Evolutionary conservation across 1,140 invertebrate genomes (phyloP), one percentile per base, ranked within the genome.

Genomic region (Oedothorax gibbosus): DNA sequence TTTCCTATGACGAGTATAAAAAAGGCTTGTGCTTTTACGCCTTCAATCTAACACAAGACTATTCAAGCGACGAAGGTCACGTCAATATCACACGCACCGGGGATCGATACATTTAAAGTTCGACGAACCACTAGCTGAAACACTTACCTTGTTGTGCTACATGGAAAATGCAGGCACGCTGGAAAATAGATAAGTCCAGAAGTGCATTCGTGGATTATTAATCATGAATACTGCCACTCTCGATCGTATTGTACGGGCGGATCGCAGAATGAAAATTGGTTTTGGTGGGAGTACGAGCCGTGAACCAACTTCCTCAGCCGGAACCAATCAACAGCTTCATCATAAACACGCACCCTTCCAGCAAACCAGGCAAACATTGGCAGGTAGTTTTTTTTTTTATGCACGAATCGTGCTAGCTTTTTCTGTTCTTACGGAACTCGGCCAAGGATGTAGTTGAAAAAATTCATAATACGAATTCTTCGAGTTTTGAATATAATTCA

Each of bases 61-160:
- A 14, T 68, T 68, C 65, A 5, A 35, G 35, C 35, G 35, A 35
- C 5, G 35, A 35, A 35, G 35, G 35, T 35, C 35, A 35, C 35
- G 35, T 35, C 35, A 72, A 72, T 18, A 51, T 53, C 10, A 49
- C 50, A 7, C 49, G 69, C 51, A 72, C 49, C n/a, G n/a, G 50
- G 6, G 69, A 54, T 72, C 69, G n/a, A n/a, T 72, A 18, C 50
- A 56, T 53, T 18, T n/a, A 72, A 71, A 71, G 35, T 71, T 71
- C 53, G 68, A 51, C 18, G 68, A 51, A 21, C 51, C 2, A n/a
- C n/a, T n/a, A n/a, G n/a, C 51, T 72, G 15, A 54, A 72, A 72
- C 69, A 18, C 49, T 72, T n/a, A 53, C 50, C 18, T 8, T 72
- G 54, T 53, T 72, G 54, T 15, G 18, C 20, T 72, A 72, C 54